These are phyloP conservation scores for Manis javanica DNA, from an alignment of 2,797 vertebrate genomes.

Conservation along the genomic window DNA sequence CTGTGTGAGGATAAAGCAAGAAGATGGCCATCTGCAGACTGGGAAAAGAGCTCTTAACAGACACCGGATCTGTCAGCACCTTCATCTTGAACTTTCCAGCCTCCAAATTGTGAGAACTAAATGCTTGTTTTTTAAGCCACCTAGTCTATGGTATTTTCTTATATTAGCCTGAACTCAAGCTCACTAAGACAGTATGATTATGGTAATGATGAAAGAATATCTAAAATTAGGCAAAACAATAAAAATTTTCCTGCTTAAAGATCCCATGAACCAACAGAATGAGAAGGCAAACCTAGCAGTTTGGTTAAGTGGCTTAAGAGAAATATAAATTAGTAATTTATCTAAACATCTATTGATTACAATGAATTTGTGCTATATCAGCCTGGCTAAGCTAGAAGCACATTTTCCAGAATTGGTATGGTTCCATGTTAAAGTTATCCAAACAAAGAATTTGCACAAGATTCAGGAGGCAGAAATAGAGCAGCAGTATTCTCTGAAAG, in stretches of 20 bases:
- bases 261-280: background rate
- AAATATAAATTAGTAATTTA: background rate
- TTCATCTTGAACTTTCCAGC: background rate
- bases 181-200: background rate
- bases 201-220: background rate
- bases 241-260: background rate
- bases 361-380: background rate
- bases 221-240: background rate
- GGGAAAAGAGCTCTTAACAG: background rate
- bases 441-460: background rate
- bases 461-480: background rate
- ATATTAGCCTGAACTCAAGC: background rate
- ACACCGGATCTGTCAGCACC: background rate
- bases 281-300: background rate
- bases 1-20: background rate
- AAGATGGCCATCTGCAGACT: background rate
- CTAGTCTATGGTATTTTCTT: background rate
- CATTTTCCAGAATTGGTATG: background rate
- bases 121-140: background rate
- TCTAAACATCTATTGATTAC: background rate
- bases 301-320: slow-evolving; percentile 30
- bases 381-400: background rate
- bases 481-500: background rate
- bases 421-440: background rate
- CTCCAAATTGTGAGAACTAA: background rate